phyloP scores from a whole-genome alignment of 2,113 vertebrate genomes.

The Alexandromys fortis region DNA sequence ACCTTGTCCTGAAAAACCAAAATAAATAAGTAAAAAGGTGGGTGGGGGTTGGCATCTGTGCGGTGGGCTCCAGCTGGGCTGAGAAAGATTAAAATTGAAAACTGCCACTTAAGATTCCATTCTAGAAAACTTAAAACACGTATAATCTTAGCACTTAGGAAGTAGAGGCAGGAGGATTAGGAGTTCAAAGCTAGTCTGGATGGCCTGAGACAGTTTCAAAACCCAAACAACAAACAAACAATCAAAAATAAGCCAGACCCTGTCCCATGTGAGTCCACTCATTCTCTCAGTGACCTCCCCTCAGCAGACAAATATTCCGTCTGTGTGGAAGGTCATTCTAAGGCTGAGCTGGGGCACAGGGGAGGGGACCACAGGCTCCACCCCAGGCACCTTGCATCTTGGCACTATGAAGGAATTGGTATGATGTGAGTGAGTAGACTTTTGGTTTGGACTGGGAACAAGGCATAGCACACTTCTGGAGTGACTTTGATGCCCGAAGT shows the following conservation, averaged over 20 bases:
- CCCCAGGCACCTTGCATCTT: not conserved
- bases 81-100: constrained; percentile 52
- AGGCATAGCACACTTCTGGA: not conserved
- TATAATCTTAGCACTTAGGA: not conserved
- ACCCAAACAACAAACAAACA: not conserved
- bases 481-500: not conserved
- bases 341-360: not conserved
- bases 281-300: accelerated
- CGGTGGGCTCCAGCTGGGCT: constrained; percentile 18
- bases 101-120: not conserved
- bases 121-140: not conserved
- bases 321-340: not conserved
- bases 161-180: not conserved
- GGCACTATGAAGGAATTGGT: no score
- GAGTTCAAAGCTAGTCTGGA: not conserved
- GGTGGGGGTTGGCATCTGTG: constrained; percentile 58
- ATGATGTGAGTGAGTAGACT: not conserved
- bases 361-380: no score
- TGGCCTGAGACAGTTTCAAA: not conserved
- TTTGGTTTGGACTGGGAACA: not conserved
- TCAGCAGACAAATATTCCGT: accelerated
- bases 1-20: not conserved
- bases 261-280: accelerated
- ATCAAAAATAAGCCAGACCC: not conserved
- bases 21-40: not conserved